These are phyloP conservation scores for Leucoptera coffeella DNA, from an alignment of 2,888 invertebrate species.

Conservation along the genomic window DNA sequence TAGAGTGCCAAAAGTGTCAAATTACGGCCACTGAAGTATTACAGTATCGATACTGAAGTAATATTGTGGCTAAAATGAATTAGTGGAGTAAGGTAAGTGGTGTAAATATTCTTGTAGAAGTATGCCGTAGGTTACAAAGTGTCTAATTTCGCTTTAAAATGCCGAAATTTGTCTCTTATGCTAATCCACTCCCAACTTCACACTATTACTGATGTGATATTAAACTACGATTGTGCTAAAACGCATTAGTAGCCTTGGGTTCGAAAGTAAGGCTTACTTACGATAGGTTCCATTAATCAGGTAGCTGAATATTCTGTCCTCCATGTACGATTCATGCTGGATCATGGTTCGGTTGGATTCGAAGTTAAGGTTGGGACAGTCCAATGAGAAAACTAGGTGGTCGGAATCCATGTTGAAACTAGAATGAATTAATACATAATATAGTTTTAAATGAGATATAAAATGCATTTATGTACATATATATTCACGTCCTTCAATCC, in stretches of 20 bases:
- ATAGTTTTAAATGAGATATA: background rate
- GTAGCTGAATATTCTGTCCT: conserved; percentile 16
- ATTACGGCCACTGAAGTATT: no score
- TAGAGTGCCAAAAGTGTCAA: no score
- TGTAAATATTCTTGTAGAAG: no score
- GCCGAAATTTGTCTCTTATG: background rate
- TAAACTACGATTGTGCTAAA: no score
- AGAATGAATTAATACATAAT: no score
- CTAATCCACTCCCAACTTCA: no score
- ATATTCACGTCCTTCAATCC: background rate
- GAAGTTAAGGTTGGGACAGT: conserved; percentile 18
- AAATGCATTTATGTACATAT: background rate
- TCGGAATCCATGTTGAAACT: conserved; percentile 16
- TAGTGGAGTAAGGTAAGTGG: no score
- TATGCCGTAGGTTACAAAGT: no score
- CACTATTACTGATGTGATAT: no score
- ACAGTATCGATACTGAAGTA: no score
- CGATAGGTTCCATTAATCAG: conserved; percentile 19
- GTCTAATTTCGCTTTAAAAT: background rate
- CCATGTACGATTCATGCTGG: conserved; percentile 17
- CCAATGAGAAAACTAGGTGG: conserved; percentile 14
- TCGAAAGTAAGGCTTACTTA: conserved; percentile 11
- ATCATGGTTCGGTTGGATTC: conserved; percentile 18
- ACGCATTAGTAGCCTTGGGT: background rate
- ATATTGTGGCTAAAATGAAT: no score